Base-by-base conservation (phyloP, 1,140 invertebrate species). In the Drosophila takahashii region DNA sequence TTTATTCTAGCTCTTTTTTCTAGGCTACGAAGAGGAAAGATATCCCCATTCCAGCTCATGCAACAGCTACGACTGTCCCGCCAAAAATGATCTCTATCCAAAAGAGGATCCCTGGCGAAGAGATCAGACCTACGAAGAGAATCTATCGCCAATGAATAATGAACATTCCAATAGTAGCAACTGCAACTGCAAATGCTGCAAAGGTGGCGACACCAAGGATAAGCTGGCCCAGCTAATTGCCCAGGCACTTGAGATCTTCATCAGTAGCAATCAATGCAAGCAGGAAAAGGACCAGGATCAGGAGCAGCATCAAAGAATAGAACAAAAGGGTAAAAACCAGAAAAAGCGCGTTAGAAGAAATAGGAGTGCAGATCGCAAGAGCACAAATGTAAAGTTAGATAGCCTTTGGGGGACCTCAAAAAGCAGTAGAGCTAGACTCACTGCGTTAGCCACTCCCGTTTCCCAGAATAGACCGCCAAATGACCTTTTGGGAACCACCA, bases 201-300 rank as follows among this genome's bases (percentile, higher is more conserved):
- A 50, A 4, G 44, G 26, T 6, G 36, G 16, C 9, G 61, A 77
- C 8, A 3, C 45, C 7, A 61, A 36, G 7, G 47, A 39, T 0
- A 64, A 54, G 27, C 58, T 84, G 4, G 22, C 77, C 7, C 11
- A 7, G 13, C 42, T 85, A 0, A 47, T 84, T 5, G 58, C 66
- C 5, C 27, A 73, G 36, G 72, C 81, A 0, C 22, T 84, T 0
- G 72, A 84, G 34, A 64, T 85, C 7, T 80, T 84, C n/a, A 26
- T 1, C 0, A n/a, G 4, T 16, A 57, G 36, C 9, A 18, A 53
- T 51, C 6, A 16, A 0, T 8, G 5, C 29, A 41, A 59, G 13
- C 13, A n/a, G 1, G 39, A 42, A 0, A 29, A 18, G 39, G n/a
- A 15, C 29, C 8, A 32, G 8, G 39, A 41, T 37, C 11, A 37